Evolutionary conservation across 2,888 invertebrate species (phyloP), one percentile per base, ranked within the genome.

Genomic region (Linnaemya vulpina): DNA sequence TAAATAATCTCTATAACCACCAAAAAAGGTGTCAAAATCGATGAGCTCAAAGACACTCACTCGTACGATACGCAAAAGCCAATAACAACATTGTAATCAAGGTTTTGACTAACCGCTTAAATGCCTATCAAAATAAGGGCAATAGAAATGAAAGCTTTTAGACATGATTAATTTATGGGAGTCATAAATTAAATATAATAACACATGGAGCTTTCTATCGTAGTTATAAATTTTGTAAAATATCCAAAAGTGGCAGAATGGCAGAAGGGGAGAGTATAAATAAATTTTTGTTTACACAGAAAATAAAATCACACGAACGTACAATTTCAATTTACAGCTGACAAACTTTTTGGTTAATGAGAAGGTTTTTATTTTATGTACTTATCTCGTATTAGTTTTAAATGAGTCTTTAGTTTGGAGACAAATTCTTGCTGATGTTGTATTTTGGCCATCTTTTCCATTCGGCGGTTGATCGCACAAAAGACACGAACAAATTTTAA

Each of bases 1-100:
- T 77, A 46, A 62, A 25, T 40, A 51, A 70, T 30, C 62, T 78
- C 30, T 51, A 10, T 70, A 25, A 17, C 13, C 11, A 49, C 30
- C 67, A 25, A 51, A 74, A 74, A 68, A 81, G 81, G 81, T 75
- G 74, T 81, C 17, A 75, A 68, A 75, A 75, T 43, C 17, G 30
- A 30, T 68, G 30, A 68, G 46, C 51, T 53, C 68, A 25, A 65
- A 79, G 55, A 22, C 53, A 9, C 17, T 17, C 53, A 9, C 17
- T 30, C 30, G 30, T 30, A 30, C 30, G 3, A 58, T 20, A 7
- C 9, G 13, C 9, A 49, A 67, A 49, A 49, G 38, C 15, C 30
- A 30, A 20, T 58, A 49, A 77, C 5, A 68, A 35, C n/a, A 58
- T 58, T 67, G 49, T 76, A 58, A 49, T 51, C 17, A 49, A 49